Evolutionary conservation across 2,888 invertebrate genomes (phyloP), one percentile per base, ranked within the genome.

Genomic region (Drosophila cyrtoloma): DNA sequence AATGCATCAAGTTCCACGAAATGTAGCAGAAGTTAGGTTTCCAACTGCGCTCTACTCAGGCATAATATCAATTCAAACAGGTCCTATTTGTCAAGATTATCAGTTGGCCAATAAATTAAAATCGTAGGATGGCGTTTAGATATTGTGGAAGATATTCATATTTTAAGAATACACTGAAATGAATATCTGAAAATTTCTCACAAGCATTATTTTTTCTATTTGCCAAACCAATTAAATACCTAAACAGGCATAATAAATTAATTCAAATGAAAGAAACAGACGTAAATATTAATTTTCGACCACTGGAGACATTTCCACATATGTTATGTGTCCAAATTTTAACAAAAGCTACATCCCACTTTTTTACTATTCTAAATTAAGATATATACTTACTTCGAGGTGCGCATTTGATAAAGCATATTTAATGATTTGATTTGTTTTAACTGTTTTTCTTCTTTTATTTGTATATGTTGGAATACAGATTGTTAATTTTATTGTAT

Each of bases 391-490:
- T 57, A 28, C n/a, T 5, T 19, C 1, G 26, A 16, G 14, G 22
- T 16, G 22, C 7, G 22, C 47, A 47, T 16, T 47, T 47, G 7
- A 47, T 47, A 35, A 5, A 42, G 5, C 16, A 22, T 5, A n/a
- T 28, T n/a, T 16, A 19, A 19, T 33, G 5, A 19, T 42, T 59
- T 35, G 14, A 42, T 58, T 61, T 56, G 57, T 30, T 69, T 75
- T 51, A 60, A 55, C 14, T 66, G 26, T 58, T 69, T 70, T 47
- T 47, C 30, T 47, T 61, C 22, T 62, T 74, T 61, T 74, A 75
- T 69, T 75, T 69, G 57, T 57, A 67, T 75, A 71, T 63, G 56
- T 79, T 78, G 80, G 71, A 78, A 71, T 78, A 58, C 70, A 69
- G 59, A 30, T 69, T 70, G 70, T 62, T 65, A 68, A 56, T 59